These are phyloP conservation scores for Chloropsis cyanopogon DNA, from an alignment of 2,113 vertebrate species.

Conservation along the genomic window DNA sequence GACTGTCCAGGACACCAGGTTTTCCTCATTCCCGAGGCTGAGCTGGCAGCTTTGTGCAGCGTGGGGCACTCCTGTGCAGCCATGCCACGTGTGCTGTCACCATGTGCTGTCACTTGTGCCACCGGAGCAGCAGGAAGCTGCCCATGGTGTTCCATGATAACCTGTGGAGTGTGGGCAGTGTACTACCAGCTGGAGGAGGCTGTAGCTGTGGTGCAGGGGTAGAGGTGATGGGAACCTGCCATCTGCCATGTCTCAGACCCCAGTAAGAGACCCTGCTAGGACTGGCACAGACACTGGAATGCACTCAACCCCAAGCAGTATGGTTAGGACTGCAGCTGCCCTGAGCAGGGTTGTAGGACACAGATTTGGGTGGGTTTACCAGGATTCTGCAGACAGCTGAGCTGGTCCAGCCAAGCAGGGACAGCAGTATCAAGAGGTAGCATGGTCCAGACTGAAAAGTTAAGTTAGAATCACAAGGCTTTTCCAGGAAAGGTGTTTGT, in stretches of 20 bases:
- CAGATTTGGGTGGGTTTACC: not conserved
- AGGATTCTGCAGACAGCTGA: not conserved
- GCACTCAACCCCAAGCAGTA: not conserved
- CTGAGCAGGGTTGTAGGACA: not conserved
- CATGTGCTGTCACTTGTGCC: not conserved
- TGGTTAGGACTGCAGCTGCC: not conserved
- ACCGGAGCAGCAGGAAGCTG: not conserved
- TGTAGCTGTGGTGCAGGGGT: not conserved
- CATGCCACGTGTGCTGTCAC: not conserved
- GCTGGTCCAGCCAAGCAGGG: not conserved
- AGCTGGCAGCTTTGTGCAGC: not conserved
- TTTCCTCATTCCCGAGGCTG: not conserved
- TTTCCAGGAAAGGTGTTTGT: not conserved
- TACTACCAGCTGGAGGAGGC: not conserved
- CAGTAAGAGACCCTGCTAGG: not conserved
- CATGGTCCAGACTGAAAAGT: not conserved
- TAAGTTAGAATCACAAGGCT: not conserved
- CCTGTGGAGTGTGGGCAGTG: accelerated
- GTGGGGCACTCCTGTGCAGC: not conserved
- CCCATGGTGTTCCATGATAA: not conserved
- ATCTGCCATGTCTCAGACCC: not conserved
- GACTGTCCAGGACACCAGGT: accelerated
- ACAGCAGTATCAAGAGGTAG: not conserved
- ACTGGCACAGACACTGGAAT: not conserved
- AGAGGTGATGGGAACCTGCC: not conserved